Evolutionary conservation across 1,140 invertebrate species (phyloP).

Genomic region (Cepaea nemoralis): DNA sequence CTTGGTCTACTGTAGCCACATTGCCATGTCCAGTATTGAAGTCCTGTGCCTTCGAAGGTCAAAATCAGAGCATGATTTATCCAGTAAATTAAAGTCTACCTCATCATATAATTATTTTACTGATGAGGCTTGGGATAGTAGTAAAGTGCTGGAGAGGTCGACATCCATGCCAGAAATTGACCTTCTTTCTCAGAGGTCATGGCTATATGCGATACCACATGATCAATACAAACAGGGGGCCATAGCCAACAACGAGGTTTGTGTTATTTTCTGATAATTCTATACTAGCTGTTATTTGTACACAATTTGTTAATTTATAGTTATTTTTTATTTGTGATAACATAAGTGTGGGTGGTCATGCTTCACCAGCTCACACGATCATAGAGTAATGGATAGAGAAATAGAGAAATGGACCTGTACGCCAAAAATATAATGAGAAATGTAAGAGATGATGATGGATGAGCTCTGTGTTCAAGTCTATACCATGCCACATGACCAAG

Average conservation of each 20-base stretch:
- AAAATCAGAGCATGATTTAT: conserved; percentile 48
- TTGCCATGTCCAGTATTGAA: neutral
- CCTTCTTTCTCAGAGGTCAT: conserved; percentile 21
- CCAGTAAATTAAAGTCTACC: conserved; percentile 27
- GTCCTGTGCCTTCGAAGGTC: conserved; percentile 29
- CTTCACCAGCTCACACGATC: no score
- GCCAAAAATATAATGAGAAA: no score
- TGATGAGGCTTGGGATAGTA: conserved; percentile 47
- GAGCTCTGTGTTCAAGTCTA: no score
- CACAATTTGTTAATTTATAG: no score
- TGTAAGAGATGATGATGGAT: no score
- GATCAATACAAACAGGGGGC: neutral
- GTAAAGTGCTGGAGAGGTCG: conserved; percentile 55
- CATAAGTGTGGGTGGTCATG: no score
- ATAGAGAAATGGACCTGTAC: no score
- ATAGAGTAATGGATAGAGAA: no score
- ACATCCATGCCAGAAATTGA: conserved; percentile 55
- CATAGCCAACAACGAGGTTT: neutral
- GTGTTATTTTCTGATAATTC: neutral
- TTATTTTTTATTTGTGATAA: no score
- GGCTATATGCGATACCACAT: neutral
- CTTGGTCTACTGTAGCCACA: no score
- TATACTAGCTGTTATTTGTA: no score
- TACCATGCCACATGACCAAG: no score
- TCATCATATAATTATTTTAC: conserved; percentile 49